These are phyloP conservation scores for Rhinopithecus roxellana DNA, from an alignment of 2,113 vertebrate genomes.

Conservation along the genomic window DNA sequence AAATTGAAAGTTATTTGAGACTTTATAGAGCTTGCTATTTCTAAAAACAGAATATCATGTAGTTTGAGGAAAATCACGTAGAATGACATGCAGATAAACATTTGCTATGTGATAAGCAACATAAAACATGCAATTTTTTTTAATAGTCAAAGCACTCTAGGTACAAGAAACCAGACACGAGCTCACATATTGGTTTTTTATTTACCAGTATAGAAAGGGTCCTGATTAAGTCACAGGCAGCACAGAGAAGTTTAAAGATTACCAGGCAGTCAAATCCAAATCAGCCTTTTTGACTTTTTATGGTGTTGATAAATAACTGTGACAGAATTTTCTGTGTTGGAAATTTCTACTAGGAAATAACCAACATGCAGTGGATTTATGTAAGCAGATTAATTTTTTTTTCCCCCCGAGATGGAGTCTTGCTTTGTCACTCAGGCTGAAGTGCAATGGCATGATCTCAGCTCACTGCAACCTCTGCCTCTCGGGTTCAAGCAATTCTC, in stretches of 20 bases:
- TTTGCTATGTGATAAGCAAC: neutral
- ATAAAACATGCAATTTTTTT: neutral
- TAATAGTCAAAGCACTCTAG: neutral
- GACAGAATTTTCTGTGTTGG: neutral
- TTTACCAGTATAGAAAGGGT: neutral
- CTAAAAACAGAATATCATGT: neutral
- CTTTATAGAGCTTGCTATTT: constrained; percentile 22
- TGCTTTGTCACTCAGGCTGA: too few relatives aligned
- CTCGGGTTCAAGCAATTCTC: too few relatives aligned
- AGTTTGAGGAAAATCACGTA: constrained; percentile 4
- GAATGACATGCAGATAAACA: constrained; percentile 1
- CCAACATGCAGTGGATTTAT: neutral
- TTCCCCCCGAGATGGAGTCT: too few relatives aligned
- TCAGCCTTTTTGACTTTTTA: neutral
- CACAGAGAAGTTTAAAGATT: constrained; percentile 24
- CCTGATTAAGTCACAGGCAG: neutral
- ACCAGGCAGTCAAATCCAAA: constrained; percentile 33
- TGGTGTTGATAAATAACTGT: neutral
- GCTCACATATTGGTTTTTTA: neutral
- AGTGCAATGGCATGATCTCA: too few relatives aligned
- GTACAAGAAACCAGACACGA: neutral
- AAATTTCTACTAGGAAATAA: neutral
- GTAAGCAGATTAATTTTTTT: neutral
- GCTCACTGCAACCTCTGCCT: too few relatives aligned
- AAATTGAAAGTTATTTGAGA: constrained; percentile 43